Conservation (phyloP, 1,140 invertebrate species). For the Drosophila cardini region DNA sequence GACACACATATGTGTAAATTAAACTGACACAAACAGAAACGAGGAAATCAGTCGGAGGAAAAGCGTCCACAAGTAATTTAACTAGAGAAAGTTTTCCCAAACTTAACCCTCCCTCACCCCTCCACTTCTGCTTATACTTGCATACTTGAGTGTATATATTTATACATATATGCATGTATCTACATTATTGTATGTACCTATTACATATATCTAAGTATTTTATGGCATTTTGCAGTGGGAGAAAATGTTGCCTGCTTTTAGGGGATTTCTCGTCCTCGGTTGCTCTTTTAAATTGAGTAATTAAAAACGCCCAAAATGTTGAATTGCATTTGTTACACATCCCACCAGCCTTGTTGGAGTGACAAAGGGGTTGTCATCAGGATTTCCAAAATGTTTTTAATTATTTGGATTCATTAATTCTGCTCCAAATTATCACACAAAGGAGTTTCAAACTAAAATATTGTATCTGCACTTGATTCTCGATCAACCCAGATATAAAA, state of each 20-base stretch:
- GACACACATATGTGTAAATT: slow-evolving; percentile 52
- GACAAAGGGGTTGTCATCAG: neutral
- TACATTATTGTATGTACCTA: slow-evolving; percentile 11
- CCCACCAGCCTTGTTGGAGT: neutral
- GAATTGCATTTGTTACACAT: slow-evolving; percentile 30
- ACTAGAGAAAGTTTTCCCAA: slow-evolving; percentile 10
- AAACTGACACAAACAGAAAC: slow-evolving; percentile 25
- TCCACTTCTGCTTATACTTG: neutral
- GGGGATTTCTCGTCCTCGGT: neutral
- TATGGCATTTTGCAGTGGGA: slow-evolving; percentile 7
- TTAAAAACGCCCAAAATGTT: slow-evolving; percentile 49
- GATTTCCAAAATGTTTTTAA: neutral
- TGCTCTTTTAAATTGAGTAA: slow-evolving; percentile 41
- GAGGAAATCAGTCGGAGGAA: neutral
- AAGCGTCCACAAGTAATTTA: slow-evolving; percentile 49
- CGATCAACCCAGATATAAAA: too few relatives aligned
- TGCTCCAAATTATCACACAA: slow-evolving; percentile 1
- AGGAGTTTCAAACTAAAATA: too few relatives aligned
- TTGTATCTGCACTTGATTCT: too few relatives aligned
- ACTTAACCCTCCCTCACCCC: neutral
- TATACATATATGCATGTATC: slow-evolving; percentile 9
- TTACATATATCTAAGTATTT: slow-evolving; percentile 34
- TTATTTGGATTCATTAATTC: slow-evolving; percentile 7
- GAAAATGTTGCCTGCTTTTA: neutral
- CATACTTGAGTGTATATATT: neutral